Evolutionary conservation across 2,888 invertebrate genomes (phyloP).

Genomic region (Cephus nigrinus): DNA sequence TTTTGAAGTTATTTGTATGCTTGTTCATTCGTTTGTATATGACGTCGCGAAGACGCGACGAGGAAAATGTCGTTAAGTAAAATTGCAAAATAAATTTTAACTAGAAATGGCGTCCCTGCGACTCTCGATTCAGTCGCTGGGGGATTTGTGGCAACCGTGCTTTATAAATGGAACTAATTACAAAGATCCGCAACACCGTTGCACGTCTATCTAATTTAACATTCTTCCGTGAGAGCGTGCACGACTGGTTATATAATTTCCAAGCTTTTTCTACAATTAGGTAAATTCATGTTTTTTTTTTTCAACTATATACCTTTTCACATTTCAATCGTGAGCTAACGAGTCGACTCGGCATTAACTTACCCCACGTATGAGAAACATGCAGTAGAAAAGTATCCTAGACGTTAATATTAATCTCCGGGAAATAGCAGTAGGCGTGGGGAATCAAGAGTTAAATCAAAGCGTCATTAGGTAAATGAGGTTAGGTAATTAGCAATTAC

Average conservation of each 20-base stretch:
- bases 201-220: constrained; percentile 46
- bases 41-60: not conserved
- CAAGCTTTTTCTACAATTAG: not conserved
- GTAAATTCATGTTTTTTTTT: not conserved
- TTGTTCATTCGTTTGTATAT: not conserved
- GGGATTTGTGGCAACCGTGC: constrained; percentile 45
- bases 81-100: not conserved
- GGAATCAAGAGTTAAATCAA: not conserved
- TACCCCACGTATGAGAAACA: not conserved
- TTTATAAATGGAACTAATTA: constrained; percentile 59
- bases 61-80: not conserved
- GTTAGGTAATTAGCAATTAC: not conserved
- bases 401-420: not conserved
- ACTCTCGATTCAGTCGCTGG: constrained; percentile 39
- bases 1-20: not conserved
- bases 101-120: constrained; percentile 35
- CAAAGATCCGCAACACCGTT: constrained; percentile 50
- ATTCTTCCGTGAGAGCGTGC: not conserved
- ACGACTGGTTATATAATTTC: not conserved
- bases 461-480: not conserved
- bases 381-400: not conserved
- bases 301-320: not conserved
- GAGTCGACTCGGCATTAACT: not conserved
- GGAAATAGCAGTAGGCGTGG: not conserved
- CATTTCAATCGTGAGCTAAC: not conserved